These are phyloP conservation scores for Aspidiotus destructor DNA, from an alignment of 2,888 invertebrate species.

Conservation along the genomic window DNA sequence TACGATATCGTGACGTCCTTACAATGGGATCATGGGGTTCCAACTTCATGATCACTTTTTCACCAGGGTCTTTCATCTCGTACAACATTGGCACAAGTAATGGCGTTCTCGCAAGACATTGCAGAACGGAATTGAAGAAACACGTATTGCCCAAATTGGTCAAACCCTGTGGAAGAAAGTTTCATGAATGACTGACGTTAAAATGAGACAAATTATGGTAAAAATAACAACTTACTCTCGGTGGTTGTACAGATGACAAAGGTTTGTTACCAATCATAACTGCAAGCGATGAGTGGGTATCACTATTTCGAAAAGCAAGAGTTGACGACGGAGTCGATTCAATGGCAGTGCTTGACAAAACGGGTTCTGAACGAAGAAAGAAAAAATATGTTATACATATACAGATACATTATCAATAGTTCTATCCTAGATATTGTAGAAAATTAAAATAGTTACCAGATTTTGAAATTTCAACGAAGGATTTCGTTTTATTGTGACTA, in stretches of 20 bases:
- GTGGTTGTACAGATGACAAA: background rate
- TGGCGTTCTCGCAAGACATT: constrained; percentile 80
- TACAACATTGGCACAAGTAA: constrained; percentile 60
- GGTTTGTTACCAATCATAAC: background rate
- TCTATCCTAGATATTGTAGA: background rate
- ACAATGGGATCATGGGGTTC: no score
- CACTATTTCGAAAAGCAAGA: background rate
- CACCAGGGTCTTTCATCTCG: constrained; percentile 58
- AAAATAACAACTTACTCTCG: background rate
- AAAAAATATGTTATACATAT: background rate
- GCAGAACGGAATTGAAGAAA: constrained; percentile 93
- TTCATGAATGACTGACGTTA: background rate
- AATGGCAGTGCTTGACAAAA: background rate
- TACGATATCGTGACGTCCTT: no score
- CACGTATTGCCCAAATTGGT: constrained; percentile 92
- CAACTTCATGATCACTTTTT: constrained; percentile 43
- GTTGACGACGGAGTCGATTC: background rate
- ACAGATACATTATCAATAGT: background rate
- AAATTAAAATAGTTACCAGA: no score
- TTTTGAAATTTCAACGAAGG: background rate
- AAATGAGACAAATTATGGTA: background rate
- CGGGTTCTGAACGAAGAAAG: background rate
- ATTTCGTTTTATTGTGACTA: background rate
- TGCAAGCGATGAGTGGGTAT: background rate
- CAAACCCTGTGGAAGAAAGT: constrained; percentile 55